phyloP scores from a whole-genome alignment of 2,113 vertebrate genomes.

The Seriola aureovittata region DNA sequence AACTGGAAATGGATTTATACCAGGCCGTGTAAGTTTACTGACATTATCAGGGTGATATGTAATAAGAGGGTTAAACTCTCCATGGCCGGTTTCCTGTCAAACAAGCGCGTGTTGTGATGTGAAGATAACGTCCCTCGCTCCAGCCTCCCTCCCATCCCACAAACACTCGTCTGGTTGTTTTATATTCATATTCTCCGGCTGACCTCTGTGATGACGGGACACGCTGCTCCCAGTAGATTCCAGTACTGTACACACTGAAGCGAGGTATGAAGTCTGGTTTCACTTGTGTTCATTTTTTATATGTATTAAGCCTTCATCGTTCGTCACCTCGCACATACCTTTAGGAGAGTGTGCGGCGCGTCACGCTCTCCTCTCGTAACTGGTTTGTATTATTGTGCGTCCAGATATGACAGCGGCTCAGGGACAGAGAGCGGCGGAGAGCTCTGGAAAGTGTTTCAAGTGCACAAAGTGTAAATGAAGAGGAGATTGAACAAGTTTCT shows the following conservation, averaged over 20 bases:
- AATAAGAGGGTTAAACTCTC: too few relatives aligned
- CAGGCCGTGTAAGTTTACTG: too few relatives aligned
- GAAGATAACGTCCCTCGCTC: not conserved
- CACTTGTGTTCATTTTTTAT: constrained; percentile 66
- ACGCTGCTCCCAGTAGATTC: constrained; percentile 44
- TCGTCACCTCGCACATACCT: constrained; percentile 52
- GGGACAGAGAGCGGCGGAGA: constrained; percentile 4
- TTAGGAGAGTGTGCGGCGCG: constrained; percentile 13
- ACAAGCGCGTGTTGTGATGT: not conserved
- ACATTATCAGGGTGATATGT: too few relatives aligned
- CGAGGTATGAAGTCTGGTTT: constrained; percentile 55
- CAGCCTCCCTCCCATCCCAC: not conserved
- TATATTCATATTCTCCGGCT: constrained; percentile 34
- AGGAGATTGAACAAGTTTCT: not conserved
- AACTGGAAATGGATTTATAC: too few relatives aligned
- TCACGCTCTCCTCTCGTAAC: constrained; percentile 32
- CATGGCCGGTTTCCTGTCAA: too few relatives aligned
- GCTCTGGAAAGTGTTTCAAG: constrained; percentile 43
- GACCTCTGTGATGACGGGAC: constrained; percentile 48
- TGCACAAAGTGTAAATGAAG: constrained; percentile 15
- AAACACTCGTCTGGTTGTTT: constrained; percentile 16
- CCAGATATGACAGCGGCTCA: constrained; percentile 32
- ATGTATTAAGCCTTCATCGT: constrained; percentile 34
- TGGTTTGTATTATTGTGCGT: constrained; percentile 54
- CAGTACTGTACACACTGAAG: constrained; percentile 1